Evolutionary conservation across 2,888 invertebrate species (phyloP).

Genomic region (Neoaliturus tenellus): DNA sequence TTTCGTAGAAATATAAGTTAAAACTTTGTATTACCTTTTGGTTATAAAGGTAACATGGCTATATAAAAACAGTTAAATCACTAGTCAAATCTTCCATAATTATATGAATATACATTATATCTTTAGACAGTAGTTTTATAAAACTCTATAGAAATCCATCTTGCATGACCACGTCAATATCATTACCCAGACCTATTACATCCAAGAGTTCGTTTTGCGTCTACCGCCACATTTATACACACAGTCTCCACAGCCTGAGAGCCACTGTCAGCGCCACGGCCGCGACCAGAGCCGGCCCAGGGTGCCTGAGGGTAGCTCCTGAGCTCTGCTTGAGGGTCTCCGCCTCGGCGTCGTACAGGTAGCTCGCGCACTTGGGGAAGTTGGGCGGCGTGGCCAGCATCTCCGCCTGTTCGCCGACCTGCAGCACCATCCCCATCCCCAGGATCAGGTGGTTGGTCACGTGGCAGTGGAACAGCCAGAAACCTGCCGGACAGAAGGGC

Average conservation of each 20-base stretch:
- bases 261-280: not conserved
- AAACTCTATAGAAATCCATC: too few relatives aligned
- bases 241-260: not conserved
- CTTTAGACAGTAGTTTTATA: too few relatives aligned
- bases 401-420: constrained; percentile 71
- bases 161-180: too few relatives aligned
- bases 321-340: not conserved
- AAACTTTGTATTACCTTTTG: too few relatives aligned
- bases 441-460: constrained; percentile 72
- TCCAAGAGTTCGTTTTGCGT: too few relatives aligned
- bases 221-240: not conserved
- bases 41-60: too few relatives aligned
- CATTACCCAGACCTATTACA: too few relatives aligned
- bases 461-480: constrained; percentile 74
- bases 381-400: constrained; percentile 69
- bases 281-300: not conserved
- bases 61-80: too few relatives aligned
- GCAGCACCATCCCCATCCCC: constrained; percentile 73
- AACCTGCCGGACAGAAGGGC: too few relatives aligned
- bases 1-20: too few relatives aligned
- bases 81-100: too few relatives aligned
- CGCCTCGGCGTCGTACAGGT: constrained; percentile 42
- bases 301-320: not conserved
- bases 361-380: constrained; percentile 70
- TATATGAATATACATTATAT: too few relatives aligned